Evolutionary conservation across 1,140 invertebrate genomes (phyloP).

Genomic region (Drosophila lowei): DNA sequence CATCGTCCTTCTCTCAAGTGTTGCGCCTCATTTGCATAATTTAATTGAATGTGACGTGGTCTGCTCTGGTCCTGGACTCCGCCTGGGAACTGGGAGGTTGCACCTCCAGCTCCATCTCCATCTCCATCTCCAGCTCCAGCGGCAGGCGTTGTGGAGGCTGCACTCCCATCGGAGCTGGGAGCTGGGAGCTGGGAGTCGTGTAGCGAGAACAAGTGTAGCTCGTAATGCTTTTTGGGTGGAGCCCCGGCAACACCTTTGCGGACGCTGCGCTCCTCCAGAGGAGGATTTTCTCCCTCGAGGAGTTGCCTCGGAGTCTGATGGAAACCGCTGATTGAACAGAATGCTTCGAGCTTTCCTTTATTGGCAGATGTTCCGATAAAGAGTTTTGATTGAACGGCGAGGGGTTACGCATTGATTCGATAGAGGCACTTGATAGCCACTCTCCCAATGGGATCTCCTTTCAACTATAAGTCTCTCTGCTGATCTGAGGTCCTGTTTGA

Average conservation of each 20-base stretch:
- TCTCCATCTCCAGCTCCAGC: too few relatives aligned
- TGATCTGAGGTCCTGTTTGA: too few relatives aligned
- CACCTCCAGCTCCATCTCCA: neutral
- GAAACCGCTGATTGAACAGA: slow-evolving; percentile 30
- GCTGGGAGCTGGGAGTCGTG: too few relatives aligned
- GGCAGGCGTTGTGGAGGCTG: too few relatives aligned
- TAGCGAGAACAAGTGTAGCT: slow-evolving; percentile 58
- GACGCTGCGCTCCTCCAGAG: slow-evolving; percentile 9
- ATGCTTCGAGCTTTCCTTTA: slow-evolving; percentile 23
- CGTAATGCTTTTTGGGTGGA: slow-evolving; percentile 70
- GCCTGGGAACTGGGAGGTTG: slow-evolving; percentile 24
- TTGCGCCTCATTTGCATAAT: slow-evolving; percentile 79
- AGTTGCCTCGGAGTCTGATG: slow-evolving; percentile 15
- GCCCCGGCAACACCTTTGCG: slow-evolving; percentile 61
- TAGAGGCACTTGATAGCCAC: too few relatives aligned
- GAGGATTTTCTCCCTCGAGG: slow-evolving; percentile 13
- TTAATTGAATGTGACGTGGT: slow-evolving; percentile 80
- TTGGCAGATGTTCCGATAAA: slow-evolving; percentile 22
- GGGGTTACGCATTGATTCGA: neutral
- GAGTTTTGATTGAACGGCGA: slow-evolving; percentile 7
- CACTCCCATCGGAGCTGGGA: too few relatives aligned
- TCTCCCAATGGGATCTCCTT: too few relatives aligned
- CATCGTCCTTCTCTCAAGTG: slow-evolving; percentile 55
- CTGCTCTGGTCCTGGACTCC: slow-evolving; percentile 24
- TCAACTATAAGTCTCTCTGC: too few relatives aligned